Conservation (phyloP, 1,140 invertebrate genomes). For the Caenorhabditis inopinata region DNA sequence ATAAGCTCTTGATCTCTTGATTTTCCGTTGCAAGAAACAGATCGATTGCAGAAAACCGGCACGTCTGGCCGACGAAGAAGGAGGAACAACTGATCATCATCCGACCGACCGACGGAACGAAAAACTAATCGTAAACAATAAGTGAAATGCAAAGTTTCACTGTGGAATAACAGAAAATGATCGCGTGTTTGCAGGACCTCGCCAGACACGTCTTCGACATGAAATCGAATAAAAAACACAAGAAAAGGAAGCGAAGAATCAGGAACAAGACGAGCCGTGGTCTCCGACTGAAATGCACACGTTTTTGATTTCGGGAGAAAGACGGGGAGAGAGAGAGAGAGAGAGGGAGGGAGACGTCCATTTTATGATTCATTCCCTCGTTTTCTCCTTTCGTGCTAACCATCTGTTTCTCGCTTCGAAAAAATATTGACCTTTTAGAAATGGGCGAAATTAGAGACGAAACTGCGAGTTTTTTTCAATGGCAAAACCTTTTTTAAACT, state of each 20-base stretch:
- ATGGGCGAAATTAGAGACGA: too few species aligned
- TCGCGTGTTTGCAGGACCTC: too few species aligned
- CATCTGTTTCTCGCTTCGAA: not conserved
- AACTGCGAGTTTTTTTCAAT: too few species aligned
- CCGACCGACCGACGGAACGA: not conserved
- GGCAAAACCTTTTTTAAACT: too few species aligned
- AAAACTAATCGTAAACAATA: not conserved
- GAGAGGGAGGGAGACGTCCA: too few species aligned
- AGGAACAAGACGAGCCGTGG: too few species aligned
- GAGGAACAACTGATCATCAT: conserved; percentile 6
- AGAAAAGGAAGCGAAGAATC: not conserved
- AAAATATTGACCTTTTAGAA: too few species aligned
- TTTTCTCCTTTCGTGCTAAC: not conserved
- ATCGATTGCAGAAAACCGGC: not conserved
- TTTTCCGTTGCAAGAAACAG: not conserved
- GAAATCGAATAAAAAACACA: not conserved
- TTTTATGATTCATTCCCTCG: not conserved
- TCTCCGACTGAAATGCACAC: too few species aligned
- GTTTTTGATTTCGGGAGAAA: too few species aligned
- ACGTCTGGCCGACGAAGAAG: not conserved
- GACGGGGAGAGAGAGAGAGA: too few species aligned
- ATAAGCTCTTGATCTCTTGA: not conserved
- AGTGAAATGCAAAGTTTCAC: not conserved
- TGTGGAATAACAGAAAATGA: not conserved
- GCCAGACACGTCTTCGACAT: too few species aligned